Conservation (phyloP, 2,113 vertebrate species). For the Ibidorhyncha struthersii region DNA sequence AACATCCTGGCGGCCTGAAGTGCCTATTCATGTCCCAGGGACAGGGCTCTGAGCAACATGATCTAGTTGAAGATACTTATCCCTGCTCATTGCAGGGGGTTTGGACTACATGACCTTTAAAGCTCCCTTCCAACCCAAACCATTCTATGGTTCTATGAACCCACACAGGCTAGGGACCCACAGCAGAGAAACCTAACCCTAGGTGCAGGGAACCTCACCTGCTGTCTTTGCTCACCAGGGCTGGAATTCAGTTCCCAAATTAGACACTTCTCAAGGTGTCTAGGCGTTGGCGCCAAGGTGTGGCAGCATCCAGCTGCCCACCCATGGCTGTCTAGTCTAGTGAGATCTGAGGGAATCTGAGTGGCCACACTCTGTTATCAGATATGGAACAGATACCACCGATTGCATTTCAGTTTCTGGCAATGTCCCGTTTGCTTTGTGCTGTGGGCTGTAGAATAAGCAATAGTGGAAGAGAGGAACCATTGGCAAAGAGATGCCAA, state of each 20-base stretch:
- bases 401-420: rapidly evolving
- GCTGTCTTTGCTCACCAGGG: neutral
- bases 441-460: neutral
- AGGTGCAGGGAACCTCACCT: neutral
- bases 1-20: neutral
- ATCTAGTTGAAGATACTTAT: neutral
- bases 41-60: neutral
- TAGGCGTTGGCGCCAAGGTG: neutral
- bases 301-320: neutral
- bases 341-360: neutral
- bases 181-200: neutral
- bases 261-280: neutral
- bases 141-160: neutral
- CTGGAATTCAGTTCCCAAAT: neutral
- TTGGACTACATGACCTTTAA: neutral
- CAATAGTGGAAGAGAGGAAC: neutral
- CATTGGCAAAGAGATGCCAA: neutral
- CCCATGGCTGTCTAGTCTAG: neutral
- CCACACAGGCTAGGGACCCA: neutral
- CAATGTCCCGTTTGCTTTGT: neutral
- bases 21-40: neutral
- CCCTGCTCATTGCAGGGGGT: neutral
- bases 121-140: neutral
- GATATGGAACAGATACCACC: neutral
- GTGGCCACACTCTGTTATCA: neutral